Evolutionary conservation across 2,888 invertebrate species (phyloP).

Genomic region (Ormyrus nitidulus): DNA sequence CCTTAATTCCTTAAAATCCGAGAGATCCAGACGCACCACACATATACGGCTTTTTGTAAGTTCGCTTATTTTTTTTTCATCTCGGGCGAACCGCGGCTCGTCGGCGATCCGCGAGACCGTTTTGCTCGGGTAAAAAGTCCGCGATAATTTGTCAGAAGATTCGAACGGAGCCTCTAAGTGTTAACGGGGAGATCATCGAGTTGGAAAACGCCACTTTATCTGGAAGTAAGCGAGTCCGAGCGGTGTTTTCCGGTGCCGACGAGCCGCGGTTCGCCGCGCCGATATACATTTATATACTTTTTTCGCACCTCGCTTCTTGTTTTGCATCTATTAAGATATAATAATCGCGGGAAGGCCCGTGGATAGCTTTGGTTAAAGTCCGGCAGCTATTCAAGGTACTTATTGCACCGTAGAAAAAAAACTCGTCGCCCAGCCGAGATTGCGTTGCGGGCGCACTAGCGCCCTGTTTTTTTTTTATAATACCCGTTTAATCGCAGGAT

Average conservation of each 20-base stretch:
- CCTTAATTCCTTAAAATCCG: conserved; percentile 22
- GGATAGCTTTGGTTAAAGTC: conserved; percentile 16
- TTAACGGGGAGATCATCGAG: too few species aligned
- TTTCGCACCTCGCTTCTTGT: neutral
- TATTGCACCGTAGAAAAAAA: conserved; percentile 51
- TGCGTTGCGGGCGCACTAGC: neutral
- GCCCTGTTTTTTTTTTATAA: conserved; percentile 6
- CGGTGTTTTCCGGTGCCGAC: too few species aligned
- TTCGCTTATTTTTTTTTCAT: conserved; percentile 20
- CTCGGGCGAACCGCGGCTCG: neutral
- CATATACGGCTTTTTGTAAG: conserved; percentile 7
- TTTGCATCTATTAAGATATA: conserved; percentile 14
- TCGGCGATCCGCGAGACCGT: too few species aligned
- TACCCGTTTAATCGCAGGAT: neutral
- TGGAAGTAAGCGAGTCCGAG: too few species aligned
- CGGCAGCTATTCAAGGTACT: conserved; percentile 48
- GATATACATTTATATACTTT: too few species aligned
- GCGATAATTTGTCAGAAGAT: too few species aligned
- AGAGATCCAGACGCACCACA: conserved; percentile 29
- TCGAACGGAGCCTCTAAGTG: too few species aligned
- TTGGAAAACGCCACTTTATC: too few species aligned
- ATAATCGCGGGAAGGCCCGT: conserved; percentile 29
- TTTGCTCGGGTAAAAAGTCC: too few species aligned
- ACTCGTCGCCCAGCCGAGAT: conserved; percentile 4
- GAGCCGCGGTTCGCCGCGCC: too few species aligned